Evolutionary conservation across 2,888 invertebrate species (phyloP).

Genomic region (Meliscaeva auricollis): DNA sequence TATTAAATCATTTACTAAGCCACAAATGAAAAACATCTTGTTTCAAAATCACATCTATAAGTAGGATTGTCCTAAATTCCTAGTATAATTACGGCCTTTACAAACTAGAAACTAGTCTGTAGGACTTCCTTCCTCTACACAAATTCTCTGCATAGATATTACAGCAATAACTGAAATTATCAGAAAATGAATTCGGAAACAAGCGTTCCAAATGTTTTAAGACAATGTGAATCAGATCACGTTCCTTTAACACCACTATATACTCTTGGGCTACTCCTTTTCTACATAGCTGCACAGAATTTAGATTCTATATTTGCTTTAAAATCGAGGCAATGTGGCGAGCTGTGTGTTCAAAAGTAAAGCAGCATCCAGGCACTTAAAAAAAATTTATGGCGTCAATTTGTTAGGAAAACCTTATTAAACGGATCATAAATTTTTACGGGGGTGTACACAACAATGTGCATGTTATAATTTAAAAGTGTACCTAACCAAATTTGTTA

Average conservation of each 20-base stretch:
- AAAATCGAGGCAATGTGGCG: constrained; percentile 21
- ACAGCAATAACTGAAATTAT: neutral
- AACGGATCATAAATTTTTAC: constrained; percentile 75
- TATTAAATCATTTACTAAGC: constrained; percentile 12
- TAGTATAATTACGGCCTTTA: constrained; percentile 7
- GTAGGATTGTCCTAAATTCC: neutral
- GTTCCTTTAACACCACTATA: constrained; percentile 50
- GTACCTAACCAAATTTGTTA: constrained; percentile 68
- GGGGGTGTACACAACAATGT: constrained; percentile 52
- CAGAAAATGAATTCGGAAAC: constrained; percentile 9
- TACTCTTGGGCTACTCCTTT: neutral
- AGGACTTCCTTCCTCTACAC: neutral
- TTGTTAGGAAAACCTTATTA: constrained; percentile 73
- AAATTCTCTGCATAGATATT: neutral
- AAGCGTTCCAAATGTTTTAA: neutral
- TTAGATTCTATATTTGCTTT: constrained; percentile 48
- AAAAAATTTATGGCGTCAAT: constrained; percentile 67
- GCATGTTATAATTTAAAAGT: constrained; percentile 73
- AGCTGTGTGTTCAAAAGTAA: constrained; percentile 13
- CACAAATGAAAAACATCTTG: constrained; percentile 9
- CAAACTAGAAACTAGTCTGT: neutral
- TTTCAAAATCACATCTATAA: constrained; percentile 5
- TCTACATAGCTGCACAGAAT: constrained; percentile 17
- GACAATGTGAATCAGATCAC: constrained; percentile 52
- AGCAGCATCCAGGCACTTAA: constrained; percentile 24